Conservation (phyloP, 1,140 invertebrate species). For the Drosophila orosa region DNA sequence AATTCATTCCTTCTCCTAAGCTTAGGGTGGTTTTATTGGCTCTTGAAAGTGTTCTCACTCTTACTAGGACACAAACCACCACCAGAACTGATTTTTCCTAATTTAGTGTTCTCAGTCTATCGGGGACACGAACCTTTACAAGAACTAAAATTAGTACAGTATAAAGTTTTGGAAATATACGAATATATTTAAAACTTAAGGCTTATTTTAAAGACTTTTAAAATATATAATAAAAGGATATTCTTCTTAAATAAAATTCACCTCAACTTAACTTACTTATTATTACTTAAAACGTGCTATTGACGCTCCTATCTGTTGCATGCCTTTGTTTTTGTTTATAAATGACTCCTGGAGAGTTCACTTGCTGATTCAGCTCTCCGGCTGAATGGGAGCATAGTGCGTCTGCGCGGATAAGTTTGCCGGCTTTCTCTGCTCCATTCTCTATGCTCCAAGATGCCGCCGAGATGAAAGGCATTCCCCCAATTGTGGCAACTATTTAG, state of each 20-base stretch:
- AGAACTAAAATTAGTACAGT: not conserved
- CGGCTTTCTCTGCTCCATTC: constrained; percentile 2
- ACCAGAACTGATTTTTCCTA: not conserved
- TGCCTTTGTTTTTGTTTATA: constrained; percentile 56
- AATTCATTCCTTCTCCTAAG: not conserved
- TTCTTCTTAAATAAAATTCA: no score
- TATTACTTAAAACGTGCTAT: not conserved
- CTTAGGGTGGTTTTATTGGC: constrained; percentile 9
- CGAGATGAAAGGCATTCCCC: constrained; percentile 37
- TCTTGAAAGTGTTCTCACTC: not conserved
- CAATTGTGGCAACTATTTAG: constrained; percentile 28
- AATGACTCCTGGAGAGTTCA: not conserved
- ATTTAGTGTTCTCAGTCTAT: not conserved
- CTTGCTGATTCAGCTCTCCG: constrained; percentile 14
- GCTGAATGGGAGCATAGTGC: constrained; percentile 2
- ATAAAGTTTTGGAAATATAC: not conserved
- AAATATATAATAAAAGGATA: rapidly evolving
- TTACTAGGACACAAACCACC: not conserved
- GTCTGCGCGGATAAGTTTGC: constrained; percentile 43
- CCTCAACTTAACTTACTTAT: not conserved
- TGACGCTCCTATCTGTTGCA: constrained; percentile 38
- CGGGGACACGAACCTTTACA: not conserved
- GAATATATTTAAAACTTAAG: not conserved
- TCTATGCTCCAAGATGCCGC: constrained; percentile 1
- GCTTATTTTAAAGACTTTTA: not conserved